A percentile compares a stretch with the other conserved stretches of the same genome.
Conservation (phyloP, 2,113 vertebrate species). For the Acrocephalus kingi region DNA sequence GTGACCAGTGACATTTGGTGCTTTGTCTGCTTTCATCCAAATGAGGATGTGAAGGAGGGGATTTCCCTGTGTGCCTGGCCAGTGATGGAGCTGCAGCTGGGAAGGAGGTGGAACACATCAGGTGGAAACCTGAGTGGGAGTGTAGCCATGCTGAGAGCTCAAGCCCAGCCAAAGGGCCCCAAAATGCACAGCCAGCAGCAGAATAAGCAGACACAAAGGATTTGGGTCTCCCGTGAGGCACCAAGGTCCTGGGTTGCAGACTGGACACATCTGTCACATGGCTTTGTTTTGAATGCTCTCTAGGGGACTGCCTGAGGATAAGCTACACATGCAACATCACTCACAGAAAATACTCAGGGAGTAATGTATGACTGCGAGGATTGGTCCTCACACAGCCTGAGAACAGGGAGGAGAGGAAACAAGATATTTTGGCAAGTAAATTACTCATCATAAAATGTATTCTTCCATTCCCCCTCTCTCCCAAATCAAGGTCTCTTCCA, state of each 20-base stretch:
- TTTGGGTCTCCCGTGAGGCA: not conserved
- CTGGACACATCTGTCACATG: accelerated
- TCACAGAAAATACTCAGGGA: not conserved
- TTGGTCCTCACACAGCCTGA: not conserved
- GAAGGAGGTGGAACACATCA: not conserved
- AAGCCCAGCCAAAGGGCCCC: not conserved
- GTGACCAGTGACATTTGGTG: accelerated
- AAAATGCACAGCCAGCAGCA: not conserved
- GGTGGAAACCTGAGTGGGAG: not conserved
- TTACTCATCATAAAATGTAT: not conserved
- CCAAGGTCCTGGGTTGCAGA: not conserved
- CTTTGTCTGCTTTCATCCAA: not conserved
- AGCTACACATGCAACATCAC: not conserved
- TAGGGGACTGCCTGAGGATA: not conserved
- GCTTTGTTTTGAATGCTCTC: not conserved
- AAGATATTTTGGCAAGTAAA: conserved; percentile 3
- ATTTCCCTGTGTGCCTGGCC: not conserved
- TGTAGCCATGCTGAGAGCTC: accelerated
- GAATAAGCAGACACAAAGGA: not conserved
- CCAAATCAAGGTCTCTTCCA: no score
- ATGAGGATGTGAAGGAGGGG: not conserved
- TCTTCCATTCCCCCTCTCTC: not conserved
- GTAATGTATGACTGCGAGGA: not conserved
- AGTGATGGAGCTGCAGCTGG: not conserved
- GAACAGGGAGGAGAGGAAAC: not conserved